Evolutionary conservation across 2,888 invertebrate genomes (phyloP).

Genomic region (Flexamia atlantica): DNA sequence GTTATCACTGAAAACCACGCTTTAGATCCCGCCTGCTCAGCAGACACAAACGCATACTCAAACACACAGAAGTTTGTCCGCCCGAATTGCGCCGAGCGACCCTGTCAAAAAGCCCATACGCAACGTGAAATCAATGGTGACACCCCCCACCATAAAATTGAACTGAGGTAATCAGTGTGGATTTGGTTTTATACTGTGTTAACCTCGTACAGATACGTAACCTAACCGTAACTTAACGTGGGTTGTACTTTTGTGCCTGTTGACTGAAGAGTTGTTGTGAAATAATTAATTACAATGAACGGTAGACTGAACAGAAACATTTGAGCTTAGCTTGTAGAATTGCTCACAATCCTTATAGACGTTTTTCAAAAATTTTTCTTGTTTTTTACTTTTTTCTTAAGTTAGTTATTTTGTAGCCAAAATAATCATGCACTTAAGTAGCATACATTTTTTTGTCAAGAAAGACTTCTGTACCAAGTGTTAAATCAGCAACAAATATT

Average conservation of each 20-base stretch:
- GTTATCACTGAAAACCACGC: constrained; percentile 44
- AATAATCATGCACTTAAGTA: too few relatives aligned
- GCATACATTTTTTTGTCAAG: too few relatives aligned
- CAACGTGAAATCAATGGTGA: constrained; percentile 53
- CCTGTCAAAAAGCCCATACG: constrained; percentile 47
- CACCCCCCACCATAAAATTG: constrained; percentile 57
- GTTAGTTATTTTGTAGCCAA: too few relatives aligned
- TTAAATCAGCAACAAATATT: too few relatives aligned
- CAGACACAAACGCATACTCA: constrained; percentile 23
- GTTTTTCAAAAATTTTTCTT: too few relatives aligned
- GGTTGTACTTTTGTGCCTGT: constrained; percentile 21
- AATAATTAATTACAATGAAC: not conserved
- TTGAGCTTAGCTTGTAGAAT: constrained; percentile 15
- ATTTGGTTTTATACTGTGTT: constrained; percentile 29
- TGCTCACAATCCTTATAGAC: not conserved
- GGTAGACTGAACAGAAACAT: not conserved
- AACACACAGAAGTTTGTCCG: constrained; percentile 56
- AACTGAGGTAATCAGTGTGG: constrained; percentile 60
- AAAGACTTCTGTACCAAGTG: too few relatives aligned
- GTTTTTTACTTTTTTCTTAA: too few relatives aligned
- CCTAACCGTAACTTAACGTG: not conserved
- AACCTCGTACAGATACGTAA: constrained; percentile 30
- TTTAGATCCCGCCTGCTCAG: constrained; percentile 48
- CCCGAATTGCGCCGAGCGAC: constrained; percentile 40
- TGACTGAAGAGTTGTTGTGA: not conserved